Conservation (phyloP, 2,797 vertebrate genomes). For the Crocodylus rhombifer region DNA sequence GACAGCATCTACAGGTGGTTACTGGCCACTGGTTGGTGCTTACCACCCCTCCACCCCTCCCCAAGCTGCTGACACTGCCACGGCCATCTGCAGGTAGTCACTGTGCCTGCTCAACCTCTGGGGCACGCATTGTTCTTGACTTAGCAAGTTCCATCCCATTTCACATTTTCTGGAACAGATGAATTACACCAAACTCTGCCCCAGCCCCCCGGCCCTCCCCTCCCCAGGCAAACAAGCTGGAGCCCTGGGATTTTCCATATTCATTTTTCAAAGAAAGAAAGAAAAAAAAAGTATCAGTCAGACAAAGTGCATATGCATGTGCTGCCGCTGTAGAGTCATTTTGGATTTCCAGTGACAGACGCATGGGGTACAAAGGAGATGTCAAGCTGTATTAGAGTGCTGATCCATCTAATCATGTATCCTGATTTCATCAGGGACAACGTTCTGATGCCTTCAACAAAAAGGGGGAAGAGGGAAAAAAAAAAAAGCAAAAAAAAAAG, state of each 20-base stretch:
- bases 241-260: background rate
- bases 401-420: background rate
- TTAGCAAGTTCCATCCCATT: background rate
- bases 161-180: background rate
- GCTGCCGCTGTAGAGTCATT: background rate
- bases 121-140: background rate
- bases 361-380: background rate
- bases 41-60: no score
- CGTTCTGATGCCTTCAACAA: background rate
- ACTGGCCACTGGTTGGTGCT: no score
- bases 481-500: rapidly evolving
- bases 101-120: background rate
- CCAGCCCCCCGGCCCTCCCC: background rate
- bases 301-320: rapidly evolving
- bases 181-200: background rate
- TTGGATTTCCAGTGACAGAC: background rate
- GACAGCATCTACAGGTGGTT: no score
- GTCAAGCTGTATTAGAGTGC: background rate
- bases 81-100: no score
- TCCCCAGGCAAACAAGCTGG: background rate
- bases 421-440: background rate
- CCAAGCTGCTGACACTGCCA: no score
- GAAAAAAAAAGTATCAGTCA: background rate
- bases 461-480: background rate
- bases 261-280: background rate